Base-by-base conservation (phyloP, 2,113 vertebrate species). In the Ptilorrhoa leucosticta region DNA sequence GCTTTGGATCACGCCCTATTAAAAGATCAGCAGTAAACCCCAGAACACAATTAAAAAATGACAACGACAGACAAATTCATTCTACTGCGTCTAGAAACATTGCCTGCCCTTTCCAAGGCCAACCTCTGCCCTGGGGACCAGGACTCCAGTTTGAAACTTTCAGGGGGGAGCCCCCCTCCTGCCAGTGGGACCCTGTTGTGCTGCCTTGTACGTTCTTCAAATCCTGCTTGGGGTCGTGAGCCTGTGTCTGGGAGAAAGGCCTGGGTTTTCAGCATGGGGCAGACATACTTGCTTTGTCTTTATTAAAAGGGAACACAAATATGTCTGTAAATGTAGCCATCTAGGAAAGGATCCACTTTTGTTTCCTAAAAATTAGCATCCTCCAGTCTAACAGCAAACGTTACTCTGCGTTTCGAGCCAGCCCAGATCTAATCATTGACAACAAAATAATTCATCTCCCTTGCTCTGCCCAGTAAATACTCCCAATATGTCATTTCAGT, bases 331-430 rank as follows among this genome's bases (percentile, higher is more conserved):
- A 63, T 57, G 54, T 2, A 91, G 73, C 71, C 73, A 40, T 66
- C 69, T 80, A 92, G 63, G 88, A 94, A 89, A 87, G 47, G 22
- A 71, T 90, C 93, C 80, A 80, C 72, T 95, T 95, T 92, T 96
- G 89, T 94, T 73, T 45, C 65, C 47, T 44, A 51, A 93, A 96
- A 89, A 63, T 66, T 31, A 83, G 35, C 72, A 80, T 65, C n/a
- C 63, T 89, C 47, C 54, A 72, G 54, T 23, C 76, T 23, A 65
- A 73, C 2, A 83, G 68, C 58, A 26, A 92, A 44, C 2, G 0
- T 63, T 63, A 60, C 22, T 83, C 50, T 28, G 31, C 11, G 2
- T 37, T 71, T 68, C 23, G 7, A 89, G 80, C 64, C 91, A 94
- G 54, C 31, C 66, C 78, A 92, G 68, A 81, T 44, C 24, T 69